Percentiles rank a stretch among this genome's conserved stretches.
phyloP scores from a whole-genome alignment of 1,140 invertebrate species.

The Olivierus martensii region DNA sequence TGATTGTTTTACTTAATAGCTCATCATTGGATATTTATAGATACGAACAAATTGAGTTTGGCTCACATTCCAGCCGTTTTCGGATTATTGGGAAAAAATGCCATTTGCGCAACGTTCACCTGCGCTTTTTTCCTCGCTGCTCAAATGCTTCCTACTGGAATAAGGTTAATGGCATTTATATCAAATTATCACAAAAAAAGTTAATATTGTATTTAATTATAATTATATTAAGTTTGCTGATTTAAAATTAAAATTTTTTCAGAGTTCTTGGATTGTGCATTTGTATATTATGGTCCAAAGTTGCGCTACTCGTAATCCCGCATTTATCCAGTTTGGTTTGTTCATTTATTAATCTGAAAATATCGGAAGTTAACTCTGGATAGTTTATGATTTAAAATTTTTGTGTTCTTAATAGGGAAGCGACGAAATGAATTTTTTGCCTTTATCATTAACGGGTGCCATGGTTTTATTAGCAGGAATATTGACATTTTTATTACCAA shows the following conservation, averaged over 20 bases:
- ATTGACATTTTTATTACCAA: conserved; percentile 15
- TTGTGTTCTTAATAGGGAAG: conserved; percentile 6
- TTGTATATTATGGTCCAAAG: conserved; percentile 15
- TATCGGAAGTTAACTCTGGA: too few relatives aligned
- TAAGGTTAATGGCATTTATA: conserved; percentile 5
- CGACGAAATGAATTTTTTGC: conserved; percentile 7
- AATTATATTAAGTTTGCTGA: neutral
- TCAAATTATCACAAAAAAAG: neutral
- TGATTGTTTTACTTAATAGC: too few relatives aligned
- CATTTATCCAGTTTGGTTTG: conserved; percentile 15
- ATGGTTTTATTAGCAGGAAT: conserved; percentile 13
- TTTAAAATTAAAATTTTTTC: neutral
- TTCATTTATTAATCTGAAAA: neutral
- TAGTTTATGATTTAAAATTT: neutral
- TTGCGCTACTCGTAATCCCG: conserved; percentile 9
- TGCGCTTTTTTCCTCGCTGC: conserved; percentile 5
- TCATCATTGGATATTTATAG: conserved; percentile 1
- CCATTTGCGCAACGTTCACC: conserved; percentile 3
- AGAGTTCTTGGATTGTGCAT: conserved; percentile 18
- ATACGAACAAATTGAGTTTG: neutral
- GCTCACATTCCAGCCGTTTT: conserved; percentile 5
- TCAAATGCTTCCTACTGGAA: conserved; percentile 11
- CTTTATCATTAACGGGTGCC: conserved; percentile 13
- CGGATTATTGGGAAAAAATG: conserved; percentile 4
- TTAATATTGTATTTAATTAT: neutral